Evolutionary conservation across 1,140 invertebrate genomes (phyloP).

Genomic region (Drosophila grimshawi): DNA sequence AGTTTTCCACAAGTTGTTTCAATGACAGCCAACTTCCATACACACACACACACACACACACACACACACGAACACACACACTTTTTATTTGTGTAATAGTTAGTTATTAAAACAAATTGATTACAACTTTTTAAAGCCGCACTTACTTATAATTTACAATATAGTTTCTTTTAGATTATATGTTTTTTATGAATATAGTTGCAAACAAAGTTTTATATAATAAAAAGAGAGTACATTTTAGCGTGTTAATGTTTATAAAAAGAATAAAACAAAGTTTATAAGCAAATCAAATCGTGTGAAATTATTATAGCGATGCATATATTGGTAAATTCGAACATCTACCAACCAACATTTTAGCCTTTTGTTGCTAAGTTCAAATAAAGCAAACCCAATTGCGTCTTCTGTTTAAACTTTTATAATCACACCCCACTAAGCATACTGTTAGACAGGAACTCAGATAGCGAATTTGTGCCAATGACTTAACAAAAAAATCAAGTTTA

Average conservation of each 20-base stretch:
- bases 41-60: conserved; percentile 16
- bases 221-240: conserved; percentile 67
- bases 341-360: not conserved
- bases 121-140: conserved; percentile 53
- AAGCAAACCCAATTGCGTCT: not conserved
- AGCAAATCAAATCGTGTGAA: conserved; percentile 60
- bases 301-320: conserved; percentile 57
- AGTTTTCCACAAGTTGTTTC: not conserved
- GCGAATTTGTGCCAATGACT: conserved; percentile 73
- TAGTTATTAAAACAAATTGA: conserved; percentile 40
- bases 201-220: conserved; percentile 74
- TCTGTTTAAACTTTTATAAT: conserved; percentile 10
- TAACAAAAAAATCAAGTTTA: conserved; percentile 35
- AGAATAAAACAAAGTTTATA: conserved; percentile 69
- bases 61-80: conserved; percentile 18
- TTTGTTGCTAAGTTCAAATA: conserved; percentile 12
- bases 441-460: conserved; percentile 40
- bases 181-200: conserved; percentile 67
- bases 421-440: conserved; percentile 14
- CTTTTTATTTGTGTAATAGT: conserved; percentile 44
- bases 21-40: not conserved
- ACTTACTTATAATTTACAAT: conserved; percentile 52
- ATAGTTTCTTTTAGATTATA: conserved; percentile 69
- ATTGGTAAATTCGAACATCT: conserved; percentile 1
- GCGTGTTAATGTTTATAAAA: conserved; percentile 73